A percentile compares a stretch with the other conserved stretches of the same genome.
These are phyloP conservation scores for Brachyhypopomus gauderio DNA, from an alignment of 2,113 vertebrate species.

Conservation along the genomic window DNA sequence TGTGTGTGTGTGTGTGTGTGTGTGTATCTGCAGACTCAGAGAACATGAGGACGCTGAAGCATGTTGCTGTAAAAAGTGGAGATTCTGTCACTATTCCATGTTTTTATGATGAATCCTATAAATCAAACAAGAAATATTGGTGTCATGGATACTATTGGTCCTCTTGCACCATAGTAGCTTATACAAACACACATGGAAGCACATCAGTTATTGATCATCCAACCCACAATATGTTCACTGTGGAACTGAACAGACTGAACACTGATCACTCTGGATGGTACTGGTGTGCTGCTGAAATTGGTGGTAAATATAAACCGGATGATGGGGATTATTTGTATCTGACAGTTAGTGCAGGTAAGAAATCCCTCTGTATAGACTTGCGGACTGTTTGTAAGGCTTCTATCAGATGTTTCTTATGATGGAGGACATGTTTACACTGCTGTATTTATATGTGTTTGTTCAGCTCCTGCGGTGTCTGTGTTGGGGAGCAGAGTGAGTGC, in stretches of 20 bases:
- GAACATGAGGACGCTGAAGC: not conserved
- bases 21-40: constrained; percentile 2
- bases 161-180: not conserved
- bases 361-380: not conserved
- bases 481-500: too few relatives aligned
- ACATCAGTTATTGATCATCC: constrained; percentile 42
- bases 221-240: constrained; percentile 48
- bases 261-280: constrained; percentile 1
- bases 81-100: constrained; percentile 32
- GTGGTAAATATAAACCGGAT: not conserved
- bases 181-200: not conserved
- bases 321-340: constrained; percentile 24
- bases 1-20: too few relatives aligned
- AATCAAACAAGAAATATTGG: constrained; percentile 42
- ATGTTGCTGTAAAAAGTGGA: constrained; percentile 19
- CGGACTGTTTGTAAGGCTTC: not conserved
- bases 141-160: not conserved
- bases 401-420: not conserved
- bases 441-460: not conserved
- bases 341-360: constrained; percentile 12
- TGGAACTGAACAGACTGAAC: constrained; percentile 26
- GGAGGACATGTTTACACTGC: not conserved
- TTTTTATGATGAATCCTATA: constrained; percentile 31
- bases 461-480: constrained; percentile 8
- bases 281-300: constrained; percentile 21